phyloP scores from a whole-genome alignment of 1,140 invertebrate genomes.

The Anagrus nilaparvatae region DNA sequence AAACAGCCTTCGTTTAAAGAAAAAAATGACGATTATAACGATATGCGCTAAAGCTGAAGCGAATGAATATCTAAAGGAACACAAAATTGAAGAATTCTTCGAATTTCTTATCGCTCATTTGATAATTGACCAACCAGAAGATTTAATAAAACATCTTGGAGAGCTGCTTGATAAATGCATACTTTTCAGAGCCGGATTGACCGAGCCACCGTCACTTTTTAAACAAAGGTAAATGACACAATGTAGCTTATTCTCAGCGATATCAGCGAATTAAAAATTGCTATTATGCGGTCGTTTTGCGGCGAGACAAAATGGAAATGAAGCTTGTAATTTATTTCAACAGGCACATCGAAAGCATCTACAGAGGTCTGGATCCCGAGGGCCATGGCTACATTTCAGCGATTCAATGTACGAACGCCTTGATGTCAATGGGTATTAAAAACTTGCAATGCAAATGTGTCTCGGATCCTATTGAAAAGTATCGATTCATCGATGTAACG shows the following conservation, averaged over 20 bases:
- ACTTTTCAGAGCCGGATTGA: conserved; percentile 37
- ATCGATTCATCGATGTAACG: too few relatives aligned
- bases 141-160: conserved; percentile 40
- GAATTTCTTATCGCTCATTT: conserved; percentile 41
- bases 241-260: conserved; percentile 1
- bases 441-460: conserved; percentile 13
- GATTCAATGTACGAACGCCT: conserved; percentile 29
- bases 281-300: conserved; percentile 4
- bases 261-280: too few relatives aligned
- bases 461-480: conserved; percentile 21
- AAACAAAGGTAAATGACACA: conserved; percentile 21
- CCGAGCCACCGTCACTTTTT: conserved; percentile 39
- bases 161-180: conserved; percentile 41
- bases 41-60: conserved; percentile 22
- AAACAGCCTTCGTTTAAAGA: too few relatives aligned
- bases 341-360: conserved; percentile 34
- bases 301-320: not conserved
- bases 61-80: conserved; percentile 30
- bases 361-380: conserved; percentile 26
- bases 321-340: conserved; percentile 4
- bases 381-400: conserved; percentile 23
- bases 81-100: conserved; percentile 38
- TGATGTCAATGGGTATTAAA: conserved; percentile 27
- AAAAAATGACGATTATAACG: too few relatives aligned
- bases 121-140: conserved; percentile 30